These are phyloP conservation scores for Astyanax mexicanus DNA, from an alignment of 2,797 vertebrate species.

Conservation along the genomic window DNA sequence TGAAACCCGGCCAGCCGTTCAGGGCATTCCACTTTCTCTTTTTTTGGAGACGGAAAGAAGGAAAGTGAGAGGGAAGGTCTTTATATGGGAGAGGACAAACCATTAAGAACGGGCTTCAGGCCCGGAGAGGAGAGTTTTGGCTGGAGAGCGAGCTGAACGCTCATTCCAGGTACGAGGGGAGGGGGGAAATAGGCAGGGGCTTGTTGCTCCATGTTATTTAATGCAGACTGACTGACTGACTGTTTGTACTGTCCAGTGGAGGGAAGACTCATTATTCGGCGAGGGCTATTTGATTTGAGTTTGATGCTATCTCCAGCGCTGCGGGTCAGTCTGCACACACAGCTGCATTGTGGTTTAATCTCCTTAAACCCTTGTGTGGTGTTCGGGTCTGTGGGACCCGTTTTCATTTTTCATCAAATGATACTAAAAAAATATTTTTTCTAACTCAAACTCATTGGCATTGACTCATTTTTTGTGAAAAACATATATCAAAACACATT, in stretches of 20 bases:
- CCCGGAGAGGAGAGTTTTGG: slow-evolving; percentile 25
- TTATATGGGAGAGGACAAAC: slow-evolving; percentile 38
- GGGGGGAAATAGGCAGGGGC: slow-evolving; percentile 11
- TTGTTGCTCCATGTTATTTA: slow-evolving; percentile 27
- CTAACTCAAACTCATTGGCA: too few species aligned
- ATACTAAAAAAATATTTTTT: too few species aligned
- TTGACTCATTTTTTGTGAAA: too few species aligned
- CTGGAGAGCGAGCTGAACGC: slow-evolving; percentile 16
- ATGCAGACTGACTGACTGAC: slow-evolving; percentile 32
- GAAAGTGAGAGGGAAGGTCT: slow-evolving; percentile 18
- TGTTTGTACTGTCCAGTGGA: slow-evolving; percentile 21
- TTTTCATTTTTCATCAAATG: too few species aligned
- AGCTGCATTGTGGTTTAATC: slow-evolving; percentile 46
- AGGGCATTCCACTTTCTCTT: too few species aligned
- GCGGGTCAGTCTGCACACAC: slow-evolving; percentile 32
- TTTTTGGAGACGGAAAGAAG: slow-evolving; percentile 9
- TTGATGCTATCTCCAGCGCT: slow-evolving; percentile 43
- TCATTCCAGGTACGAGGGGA: slow-evolving; percentile 36
- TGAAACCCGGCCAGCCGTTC: slow-evolving; percentile 8
- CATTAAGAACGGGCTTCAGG: slow-evolving; percentile 38
- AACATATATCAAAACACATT: too few species aligned
- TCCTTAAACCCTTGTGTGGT: too few species aligned
- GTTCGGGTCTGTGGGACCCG: too few species aligned
- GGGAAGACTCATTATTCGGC: slow-evolving; percentile 26
- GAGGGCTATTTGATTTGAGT: slow-evolving; percentile 38